Evolutionary conservation across 2,113 vertebrate species (phyloP).

Genomic region (Eurypyga helias): DNA sequence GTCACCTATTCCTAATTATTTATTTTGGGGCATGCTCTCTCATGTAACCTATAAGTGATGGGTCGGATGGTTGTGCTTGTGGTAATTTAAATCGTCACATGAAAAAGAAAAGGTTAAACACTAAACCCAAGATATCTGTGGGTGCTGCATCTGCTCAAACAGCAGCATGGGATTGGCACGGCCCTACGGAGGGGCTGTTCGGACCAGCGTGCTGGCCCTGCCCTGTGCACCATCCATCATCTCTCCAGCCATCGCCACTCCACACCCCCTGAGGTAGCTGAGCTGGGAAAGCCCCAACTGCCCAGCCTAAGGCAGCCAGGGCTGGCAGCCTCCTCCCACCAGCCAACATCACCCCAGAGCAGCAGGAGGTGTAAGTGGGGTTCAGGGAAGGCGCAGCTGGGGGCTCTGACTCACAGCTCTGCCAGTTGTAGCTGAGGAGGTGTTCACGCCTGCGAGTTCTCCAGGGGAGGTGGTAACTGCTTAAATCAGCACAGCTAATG

Average conservation of each 20-base stretch:
- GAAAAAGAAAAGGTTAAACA: not conserved
- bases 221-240: not conserved
- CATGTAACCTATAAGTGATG: not conserved
- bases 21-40: not conserved
- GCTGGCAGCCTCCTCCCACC: not conserved
- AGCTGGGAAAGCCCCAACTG: not conserved
- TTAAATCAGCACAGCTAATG: not conserved
- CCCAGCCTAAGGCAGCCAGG: not conserved
- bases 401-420: not conserved
- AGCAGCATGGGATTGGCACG: not conserved
- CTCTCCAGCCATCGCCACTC: not conserved
- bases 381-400: not conserved
- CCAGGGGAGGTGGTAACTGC: not conserved
- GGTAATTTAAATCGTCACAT: not conserved
- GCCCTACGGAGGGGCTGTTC: fast-evolving
- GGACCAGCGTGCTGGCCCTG: fast-evolving
- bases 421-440: not conserved
- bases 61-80: not conserved
- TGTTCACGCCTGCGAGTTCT: not conserved
- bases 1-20: not conserved
- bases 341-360: not conserved
- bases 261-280: fast-evolving
- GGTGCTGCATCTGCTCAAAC: fast-evolving
- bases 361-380: fast-evolving
- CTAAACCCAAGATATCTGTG: not conserved